phyloP scores from a whole-genome alignment of 2,797 vertebrate species.

The Dicrostonyx torquatus region DNA sequence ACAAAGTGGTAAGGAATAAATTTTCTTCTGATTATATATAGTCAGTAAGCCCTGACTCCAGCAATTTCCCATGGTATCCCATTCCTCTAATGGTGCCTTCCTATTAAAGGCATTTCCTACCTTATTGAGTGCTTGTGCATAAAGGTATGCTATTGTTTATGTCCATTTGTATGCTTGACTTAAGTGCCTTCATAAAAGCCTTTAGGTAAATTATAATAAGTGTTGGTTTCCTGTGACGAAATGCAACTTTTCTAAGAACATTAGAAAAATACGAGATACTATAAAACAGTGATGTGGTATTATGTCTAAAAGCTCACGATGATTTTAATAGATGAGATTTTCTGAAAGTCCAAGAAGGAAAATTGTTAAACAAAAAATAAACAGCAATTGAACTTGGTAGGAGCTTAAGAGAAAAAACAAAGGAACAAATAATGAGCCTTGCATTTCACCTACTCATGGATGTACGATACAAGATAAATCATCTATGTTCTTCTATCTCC shows the following conservation, averaged over 20 bases:
- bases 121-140: not conserved
- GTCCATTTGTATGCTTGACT: not conserved
- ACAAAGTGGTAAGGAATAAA: not conserved
- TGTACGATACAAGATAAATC: not conserved
- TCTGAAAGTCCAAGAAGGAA: not conserved
- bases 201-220: not conserved
- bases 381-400: not conserved
- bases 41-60: not conserved
- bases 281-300: not conserved
- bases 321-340: not conserved
- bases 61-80: not conserved
- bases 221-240: not conserved
- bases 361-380: conserved; percentile 10
- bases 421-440: not conserved
- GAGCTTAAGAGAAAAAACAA: not conserved
- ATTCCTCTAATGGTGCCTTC: not conserved
- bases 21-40: not conserved
- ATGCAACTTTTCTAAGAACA: conserved; percentile 7
- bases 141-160: not conserved
- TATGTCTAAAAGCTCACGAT: not conserved
- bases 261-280: not conserved
- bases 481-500: not conserved
- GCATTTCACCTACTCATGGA: not conserved
- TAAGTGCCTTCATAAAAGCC: not conserved
- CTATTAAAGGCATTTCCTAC: not conserved